Conservation (phyloP, 2,113 vertebrate species). For the Thunnus maccoyii region DNA sequence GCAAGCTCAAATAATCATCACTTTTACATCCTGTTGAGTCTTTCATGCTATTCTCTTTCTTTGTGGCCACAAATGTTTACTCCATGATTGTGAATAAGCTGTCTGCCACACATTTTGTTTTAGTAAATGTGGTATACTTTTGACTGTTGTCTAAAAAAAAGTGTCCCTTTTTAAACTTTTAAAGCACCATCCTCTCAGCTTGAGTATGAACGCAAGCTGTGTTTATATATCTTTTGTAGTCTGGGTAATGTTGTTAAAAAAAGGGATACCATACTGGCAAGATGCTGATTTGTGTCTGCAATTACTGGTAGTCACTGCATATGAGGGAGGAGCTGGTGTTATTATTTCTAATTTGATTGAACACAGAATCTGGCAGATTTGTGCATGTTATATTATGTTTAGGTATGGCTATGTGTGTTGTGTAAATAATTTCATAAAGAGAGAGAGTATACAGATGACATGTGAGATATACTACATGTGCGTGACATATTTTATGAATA, state of each 20-base stretch:
- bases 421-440: neutral
- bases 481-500: neutral
- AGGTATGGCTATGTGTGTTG: neutral
- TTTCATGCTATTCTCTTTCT: too few relatives aligned
- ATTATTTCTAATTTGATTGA: too few relatives aligned
- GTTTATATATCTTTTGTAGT: conserved; percentile 4
- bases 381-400: neutral
- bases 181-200: neutral
- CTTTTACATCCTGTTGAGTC: too few relatives aligned
- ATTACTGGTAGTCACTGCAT: neutral
- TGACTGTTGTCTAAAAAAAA: neutral
- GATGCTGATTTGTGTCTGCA: neutral
- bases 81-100: too few relatives aligned
- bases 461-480: neutral
- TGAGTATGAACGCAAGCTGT: neutral
- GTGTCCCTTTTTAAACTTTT: neutral
- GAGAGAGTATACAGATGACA: neutral
- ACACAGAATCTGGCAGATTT: neutral
- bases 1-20: too few relatives aligned
- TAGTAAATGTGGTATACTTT: too few relatives aligned
- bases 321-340: neutral
- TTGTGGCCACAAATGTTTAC: too few relatives aligned
- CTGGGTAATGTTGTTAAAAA: neutral
- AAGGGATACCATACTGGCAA: neutral
- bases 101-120: too few relatives aligned